Evolutionary conservation across 2,888 invertebrate species (phyloP), one percentile per base, ranked within the genome.

Genomic region (Salticus scenicus): DNA sequence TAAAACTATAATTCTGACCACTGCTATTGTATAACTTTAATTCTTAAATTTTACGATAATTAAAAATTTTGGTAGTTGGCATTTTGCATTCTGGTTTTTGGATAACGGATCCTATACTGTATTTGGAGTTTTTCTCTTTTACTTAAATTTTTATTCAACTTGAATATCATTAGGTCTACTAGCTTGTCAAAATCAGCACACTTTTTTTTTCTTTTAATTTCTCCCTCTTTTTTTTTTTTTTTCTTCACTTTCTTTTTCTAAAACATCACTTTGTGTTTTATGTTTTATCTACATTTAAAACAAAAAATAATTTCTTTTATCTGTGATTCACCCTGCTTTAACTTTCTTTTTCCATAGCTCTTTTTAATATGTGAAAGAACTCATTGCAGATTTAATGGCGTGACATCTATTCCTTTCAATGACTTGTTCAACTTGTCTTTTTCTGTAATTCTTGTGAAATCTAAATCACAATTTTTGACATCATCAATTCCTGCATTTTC

Each of bases 331-430:
- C 24, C 28, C 28, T 63, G 63, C 10, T 63, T 63, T 63, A 63
- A 24, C 14, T 63, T 63, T 63, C 27, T 63, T n/a, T 63, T 63
- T 2, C 24, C 20, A 63, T 63, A 51, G 51, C 20, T 63, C 63
- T 63, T 63, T 63, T 63, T 63, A 20, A 5, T 24, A 63, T 24
- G 63, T 24, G 63, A 63, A 63, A 27, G n/a, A 63, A 63, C 63
- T 63, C 24, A 63, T 2, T 63, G 20, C 27, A 24, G n/a, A 8
- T 63, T 63, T 28, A 63, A 27, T 24, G 63, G 63, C 24, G 63
- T 8, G n/a, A 63, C 28, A 28, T 24, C 63, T 24, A 63, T 63
- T 63, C 63, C 63, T 27, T 24, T 27, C 27, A 63, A 24, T 12
- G 28, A 28, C 24, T 51, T 10, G n/a, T 51, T 51, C n/a, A 63